Base-by-base conservation (phyloP, 1,140 invertebrate genomes). In the Thaumatotibia leucotreta region DNA sequence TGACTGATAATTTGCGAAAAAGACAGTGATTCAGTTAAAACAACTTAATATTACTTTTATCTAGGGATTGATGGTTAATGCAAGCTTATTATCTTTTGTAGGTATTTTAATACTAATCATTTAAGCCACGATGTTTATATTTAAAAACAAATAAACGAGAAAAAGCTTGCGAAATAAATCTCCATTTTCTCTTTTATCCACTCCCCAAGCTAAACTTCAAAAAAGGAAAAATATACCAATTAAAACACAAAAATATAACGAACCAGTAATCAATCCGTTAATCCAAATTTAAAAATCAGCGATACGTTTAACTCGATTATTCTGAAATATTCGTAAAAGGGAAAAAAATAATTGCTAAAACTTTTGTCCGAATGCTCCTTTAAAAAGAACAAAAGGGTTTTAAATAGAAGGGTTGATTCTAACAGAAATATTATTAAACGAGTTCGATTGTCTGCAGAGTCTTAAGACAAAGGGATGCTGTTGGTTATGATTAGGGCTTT, bases 271-370 rank as follows among this genome's bases (percentile, higher is more conserved):
- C 52, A 58, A 58, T 58, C 52, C 52, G n/a, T 52, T 52, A 14
- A 58, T 27, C 52, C 52, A n/a, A 58, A 58, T 58, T 58, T 58
- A 14, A 29, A 58, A 58, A 58, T 58, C 52, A 58, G 23, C 52
- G 52, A 58, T 58, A 58, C 52, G 14, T 58, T 31, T 58, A 58
- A 58, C 52, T 58, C 52, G 52, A 58, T 58, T 54, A 54, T 54
- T 52, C 22, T 23, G 0, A 27, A 24, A 54, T 24, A 58, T 29
- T 39, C 33, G 33, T 10, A 27, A 54, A 54, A 27, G 8, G 27
- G 24, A 27, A 22, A 58, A 58, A 58, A 27, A 58, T 29, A 58
- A 58, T 31, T 58, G 11, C 23, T 0, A 11, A 58, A 58, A 31
- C 23, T 58, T 29, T 31, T 39, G 10, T n/a, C 14, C 10, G 23